phyloP scores from a whole-genome alignment of 2,113 vertebrate species.

The Triplophysa tibetana region DNA sequence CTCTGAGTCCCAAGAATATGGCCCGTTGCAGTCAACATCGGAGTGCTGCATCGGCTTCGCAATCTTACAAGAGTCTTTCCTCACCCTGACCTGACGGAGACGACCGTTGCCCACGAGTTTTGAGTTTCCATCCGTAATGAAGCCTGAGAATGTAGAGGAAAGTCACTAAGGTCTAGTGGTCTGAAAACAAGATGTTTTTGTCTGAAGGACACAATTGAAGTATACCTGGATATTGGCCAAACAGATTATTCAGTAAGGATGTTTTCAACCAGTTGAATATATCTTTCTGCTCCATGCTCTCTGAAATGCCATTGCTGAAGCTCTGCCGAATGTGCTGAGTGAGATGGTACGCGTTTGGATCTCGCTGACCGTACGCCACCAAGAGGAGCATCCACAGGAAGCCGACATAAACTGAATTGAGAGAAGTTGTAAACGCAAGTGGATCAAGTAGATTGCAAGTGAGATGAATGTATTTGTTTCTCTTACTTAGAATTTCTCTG shows the following conservation, averaged over 20 bases:
- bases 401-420: constrained; percentile 81
- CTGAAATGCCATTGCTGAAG: constrained; percentile 79
- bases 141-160: constrained; percentile 74
- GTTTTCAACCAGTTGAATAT: constrained; percentile 88
- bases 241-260: constrained; percentile 83
- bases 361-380: constrained; percentile 89
- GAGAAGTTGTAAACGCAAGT: neutral
- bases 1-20: constrained; percentile 85
- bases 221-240: constrained; percentile 82
- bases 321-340: constrained; percentile 86
- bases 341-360: constrained; percentile 86
- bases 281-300: constrained; percentile 76
- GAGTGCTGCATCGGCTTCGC: constrained; percentile 66
- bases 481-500: constrained; percentile 86
- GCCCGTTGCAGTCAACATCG: constrained; percentile 71
- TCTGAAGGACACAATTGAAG: neutral
- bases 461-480: neutral
- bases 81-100: constrained; percentile 87
- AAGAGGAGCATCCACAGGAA: constrained; percentile 92
- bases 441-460: neutral
- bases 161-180: neutral
- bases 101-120: constrained; percentile 87
- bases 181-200: neutral
- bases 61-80: constrained; percentile 75
- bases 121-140: constrained; percentile 93